Evolutionary conservation across 2,888 invertebrate species (phyloP).

Genomic region (Trachelus iudaicus): DNA sequence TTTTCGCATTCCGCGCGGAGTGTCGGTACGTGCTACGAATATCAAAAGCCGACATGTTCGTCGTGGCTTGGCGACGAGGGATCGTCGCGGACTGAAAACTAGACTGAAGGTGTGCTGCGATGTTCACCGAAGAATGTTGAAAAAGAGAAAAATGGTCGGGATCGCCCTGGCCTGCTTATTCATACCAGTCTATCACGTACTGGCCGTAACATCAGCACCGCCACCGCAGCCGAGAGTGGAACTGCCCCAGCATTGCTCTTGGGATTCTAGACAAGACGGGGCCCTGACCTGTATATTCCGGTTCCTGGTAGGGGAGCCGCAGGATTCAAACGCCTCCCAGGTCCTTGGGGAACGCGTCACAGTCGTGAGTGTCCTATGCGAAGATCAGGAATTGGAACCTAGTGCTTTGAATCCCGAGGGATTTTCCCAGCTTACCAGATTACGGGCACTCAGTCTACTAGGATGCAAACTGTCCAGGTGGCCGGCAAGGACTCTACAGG

Average conservation of each 20-base stretch:
- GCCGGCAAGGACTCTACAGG: constrained; percentile 82
- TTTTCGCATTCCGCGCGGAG: constrained; percentile 22
- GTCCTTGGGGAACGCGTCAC: constrained; percentile 76
- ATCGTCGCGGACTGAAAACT: neutral
- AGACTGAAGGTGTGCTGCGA: no score
- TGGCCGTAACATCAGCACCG: constrained; percentile 62
- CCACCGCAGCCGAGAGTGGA: constrained; percentile 74
- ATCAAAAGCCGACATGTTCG: neutral
- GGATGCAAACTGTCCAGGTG: constrained; percentile 89
- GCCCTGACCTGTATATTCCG: constrained; percentile 69
- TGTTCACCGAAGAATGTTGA: constrained; percentile 7
- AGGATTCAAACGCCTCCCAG: constrained; percentile 81
- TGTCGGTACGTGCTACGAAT: constrained; percentile 22
- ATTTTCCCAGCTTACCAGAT: constrained; percentile 82
- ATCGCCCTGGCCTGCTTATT: constrained; percentile 15
- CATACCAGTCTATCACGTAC: constrained; percentile 45
- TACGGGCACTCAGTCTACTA: constrained; percentile 84
- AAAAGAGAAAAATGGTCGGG: constrained; percentile 8
- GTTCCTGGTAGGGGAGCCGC: constrained; percentile 65
- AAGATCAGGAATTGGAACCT: constrained; percentile 1
- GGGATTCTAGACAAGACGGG: constrained; percentile 66
- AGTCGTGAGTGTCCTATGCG: constrained; percentile 48
- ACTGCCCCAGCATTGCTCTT: constrained; percentile 88
- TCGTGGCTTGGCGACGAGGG: neutral
- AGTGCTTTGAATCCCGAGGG: constrained; percentile 59